A percentile compares a stretch with the other conserved stretches of the same genome.
These are phyloP conservation scores for Amblyopsis rosae DNA, from an alignment of 2,113 vertebrate genomes.

Conservation along the genomic window DNA sequence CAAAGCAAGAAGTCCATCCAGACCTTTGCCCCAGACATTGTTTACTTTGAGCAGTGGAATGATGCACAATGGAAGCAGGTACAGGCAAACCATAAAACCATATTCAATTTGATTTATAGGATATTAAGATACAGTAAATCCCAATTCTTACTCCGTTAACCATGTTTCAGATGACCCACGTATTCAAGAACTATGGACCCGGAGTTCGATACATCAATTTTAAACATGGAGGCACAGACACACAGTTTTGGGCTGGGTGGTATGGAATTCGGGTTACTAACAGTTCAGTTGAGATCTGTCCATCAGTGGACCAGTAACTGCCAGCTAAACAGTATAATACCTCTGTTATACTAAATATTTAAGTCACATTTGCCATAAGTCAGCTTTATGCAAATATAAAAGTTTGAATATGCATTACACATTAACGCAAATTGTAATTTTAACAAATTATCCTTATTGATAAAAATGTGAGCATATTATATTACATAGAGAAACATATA, in stretches of 20 bases:
- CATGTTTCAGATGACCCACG: slow-evolving; percentile 82
- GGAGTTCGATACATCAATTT: slow-evolving; percentile 87
- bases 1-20: slow-evolving; percentile 32
- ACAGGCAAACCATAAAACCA: background rate
- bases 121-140: background rate
- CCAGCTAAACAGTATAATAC: no score
- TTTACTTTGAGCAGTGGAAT: slow-evolving; percentile 61
- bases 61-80: slow-evolving; percentile 71
- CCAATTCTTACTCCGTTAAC: background rate
- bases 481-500: no score
- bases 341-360: no score
- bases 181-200: slow-evolving; percentile 84
- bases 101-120: background rate
- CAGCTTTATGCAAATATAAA: no score
- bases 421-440: no score
- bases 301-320: slow-evolving; percentile 21
- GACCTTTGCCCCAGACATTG: slow-evolving; percentile 40
- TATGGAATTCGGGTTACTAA: slow-evolving; percentile 89
- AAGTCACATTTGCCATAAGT: no score
- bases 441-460: no score
- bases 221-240: slow-evolving; percentile 86
- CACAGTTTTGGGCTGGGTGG: slow-evolving; percentile 89
- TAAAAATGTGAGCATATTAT: no score
- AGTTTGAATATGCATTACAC: no score
- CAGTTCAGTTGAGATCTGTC: slow-evolving; percentile 83